phyloP scores from a whole-genome alignment of 2,888 invertebrate species.

The Protophormia terraenovae region DNA sequence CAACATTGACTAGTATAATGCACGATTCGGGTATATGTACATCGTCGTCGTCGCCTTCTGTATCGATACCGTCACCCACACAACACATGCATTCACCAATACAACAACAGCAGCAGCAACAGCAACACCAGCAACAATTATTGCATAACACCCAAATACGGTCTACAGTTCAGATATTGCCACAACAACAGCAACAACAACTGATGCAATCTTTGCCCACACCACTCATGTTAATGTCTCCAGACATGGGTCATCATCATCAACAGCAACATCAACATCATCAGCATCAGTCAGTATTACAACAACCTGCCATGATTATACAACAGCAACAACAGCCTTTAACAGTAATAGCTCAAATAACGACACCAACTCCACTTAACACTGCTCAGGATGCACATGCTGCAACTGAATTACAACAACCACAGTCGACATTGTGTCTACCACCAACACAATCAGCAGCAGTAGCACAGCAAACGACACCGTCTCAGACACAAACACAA shows the following conservation, averaged over 20 bases:
- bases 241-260: constrained; percentile 26
- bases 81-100: constrained; percentile 79
- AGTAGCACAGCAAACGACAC: constrained; percentile 51
- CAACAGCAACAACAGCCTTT: constrained; percentile 39
- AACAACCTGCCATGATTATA: constrained; percentile 43
- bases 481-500: neutral
- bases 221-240: constrained; percentile 55
- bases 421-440: neutral
- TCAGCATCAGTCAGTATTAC: constrained; percentile 10
- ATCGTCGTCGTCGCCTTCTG: constrained; percentile 80
- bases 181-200: constrained; percentile 70
- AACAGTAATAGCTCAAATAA: constrained; percentile 53
- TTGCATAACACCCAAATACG: constrained; percentile 70
- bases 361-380: constrained; percentile 57
- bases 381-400: neutral
- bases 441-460: neutral
- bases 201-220: constrained; percentile 60
- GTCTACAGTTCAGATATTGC: constrained; percentile 73
- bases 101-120: constrained; percentile 67
- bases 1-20: constrained; percentile 76
- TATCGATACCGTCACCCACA: constrained; percentile 80
- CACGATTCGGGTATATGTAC: constrained; percentile 81
- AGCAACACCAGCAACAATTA: constrained; percentile 68
- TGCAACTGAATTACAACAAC: neutral
- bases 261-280: constrained; percentile 48